Conservation (phyloP, 2,113 vertebrate genomes). For the Prinia subflava region DNA sequence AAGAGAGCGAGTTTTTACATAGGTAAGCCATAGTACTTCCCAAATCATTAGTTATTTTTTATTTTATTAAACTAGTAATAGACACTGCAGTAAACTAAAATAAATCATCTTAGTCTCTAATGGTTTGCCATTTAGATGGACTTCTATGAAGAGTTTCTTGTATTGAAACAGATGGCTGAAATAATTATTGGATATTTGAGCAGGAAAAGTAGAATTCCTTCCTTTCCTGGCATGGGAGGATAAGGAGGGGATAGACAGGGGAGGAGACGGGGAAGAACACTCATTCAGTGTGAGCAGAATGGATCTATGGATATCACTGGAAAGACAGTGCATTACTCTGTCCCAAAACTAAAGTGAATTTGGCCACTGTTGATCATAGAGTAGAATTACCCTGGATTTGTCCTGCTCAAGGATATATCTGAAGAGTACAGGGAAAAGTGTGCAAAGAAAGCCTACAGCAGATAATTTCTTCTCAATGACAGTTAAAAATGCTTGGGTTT, state of each 20-base stretch:
- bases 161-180: conserved; percentile 35
- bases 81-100: conserved; percentile 51
- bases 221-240: conserved; percentile 41
- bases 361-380: not conserved
- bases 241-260: not conserved
- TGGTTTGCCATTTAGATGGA: conserved; percentile 36
- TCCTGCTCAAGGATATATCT: not conserved
- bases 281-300: not conserved
- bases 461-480: not conserved
- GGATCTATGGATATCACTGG: not conserved
- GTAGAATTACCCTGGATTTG: not conserved
- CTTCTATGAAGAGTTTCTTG: conserved; percentile 50
- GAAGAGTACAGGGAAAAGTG: not conserved
- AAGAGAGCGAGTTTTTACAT: conserved; percentile 56
- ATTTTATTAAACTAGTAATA: conserved; percentile 62
- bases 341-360: not conserved
- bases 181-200: conserved; percentile 48
- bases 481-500: not conserved
- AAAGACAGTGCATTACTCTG: not conserved
- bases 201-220: conserved; percentile 48
- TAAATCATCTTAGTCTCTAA: conserved; percentile 60
- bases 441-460: not conserved
- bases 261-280: not conserved
- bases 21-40: conserved; percentile 50
- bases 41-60: conserved; percentile 65